phyloP scores from a whole-genome alignment of 35 echinoderm and acorn worm species.

The Strongylocentrotus purpuratus region DNA sequence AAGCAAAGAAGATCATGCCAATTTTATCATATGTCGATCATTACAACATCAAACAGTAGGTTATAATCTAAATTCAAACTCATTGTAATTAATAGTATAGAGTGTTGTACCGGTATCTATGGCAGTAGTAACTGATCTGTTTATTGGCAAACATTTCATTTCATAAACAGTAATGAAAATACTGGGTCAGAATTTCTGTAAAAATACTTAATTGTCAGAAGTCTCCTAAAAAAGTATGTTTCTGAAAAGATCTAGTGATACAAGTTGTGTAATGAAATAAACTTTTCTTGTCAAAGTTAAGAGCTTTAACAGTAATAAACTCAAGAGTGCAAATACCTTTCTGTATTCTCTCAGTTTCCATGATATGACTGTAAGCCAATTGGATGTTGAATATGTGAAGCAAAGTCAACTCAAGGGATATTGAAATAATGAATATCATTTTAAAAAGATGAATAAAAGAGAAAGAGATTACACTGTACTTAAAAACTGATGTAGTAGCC shows the following conservation, averaged over 20 bases:
- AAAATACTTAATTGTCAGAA: not conserved
- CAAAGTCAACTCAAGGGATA: not conserved
- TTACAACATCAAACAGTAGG: not conserved
- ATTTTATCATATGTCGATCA: not conserved
- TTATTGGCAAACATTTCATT: not conserved
- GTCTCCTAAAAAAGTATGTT: not conserved
- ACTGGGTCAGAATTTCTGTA: not conserved
- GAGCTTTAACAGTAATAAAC: not conserved
- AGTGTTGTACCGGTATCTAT: not conserved
- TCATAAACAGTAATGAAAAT: not conserved
- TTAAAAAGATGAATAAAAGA: not conserved
- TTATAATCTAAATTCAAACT: not conserved
- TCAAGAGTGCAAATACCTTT: not conserved
- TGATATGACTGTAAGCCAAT: not conserved
- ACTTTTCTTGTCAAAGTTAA: conserved; percentile 10
- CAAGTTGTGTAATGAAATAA: not conserved
- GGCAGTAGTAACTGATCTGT: not conserved
- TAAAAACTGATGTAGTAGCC: not conserved
- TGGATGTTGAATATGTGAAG: not conserved
- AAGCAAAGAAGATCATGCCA: not conserved
- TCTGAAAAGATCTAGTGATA: not conserved
- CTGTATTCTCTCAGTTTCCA: not conserved
- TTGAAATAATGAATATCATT: not conserved
- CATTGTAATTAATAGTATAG: too few species aligned
- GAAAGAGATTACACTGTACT: not conserved